Conservation (phyloP, 1,140 invertebrate species). For the Archegozetes longisetosus region DNA sequence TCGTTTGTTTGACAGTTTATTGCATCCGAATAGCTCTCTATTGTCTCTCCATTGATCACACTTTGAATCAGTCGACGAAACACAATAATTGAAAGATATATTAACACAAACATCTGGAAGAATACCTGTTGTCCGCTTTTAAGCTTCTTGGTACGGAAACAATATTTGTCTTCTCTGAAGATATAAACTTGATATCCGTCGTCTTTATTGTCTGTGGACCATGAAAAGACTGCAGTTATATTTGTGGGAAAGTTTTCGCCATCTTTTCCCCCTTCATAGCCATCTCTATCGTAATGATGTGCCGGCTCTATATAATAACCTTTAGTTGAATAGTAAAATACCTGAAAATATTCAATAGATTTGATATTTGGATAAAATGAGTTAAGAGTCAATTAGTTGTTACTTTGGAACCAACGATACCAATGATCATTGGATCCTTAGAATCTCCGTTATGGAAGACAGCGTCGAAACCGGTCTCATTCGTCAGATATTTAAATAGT, state of each 20-base stretch:
- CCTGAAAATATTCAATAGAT: not conserved
- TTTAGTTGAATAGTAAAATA: not conserved
- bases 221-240: not conserved
- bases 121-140: not conserved
- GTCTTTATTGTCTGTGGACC: not conserved
- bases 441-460: not conserved
- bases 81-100: not conserved
- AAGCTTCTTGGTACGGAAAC: not conserved
- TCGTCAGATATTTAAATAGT: not conserved
- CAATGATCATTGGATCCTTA: not conserved
- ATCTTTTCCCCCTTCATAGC: not conserved
- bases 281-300: not conserved
- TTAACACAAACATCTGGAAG: not conserved
- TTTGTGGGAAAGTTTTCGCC: not conserved
- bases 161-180: not conserved
- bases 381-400: not conserved
- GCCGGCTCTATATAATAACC: not conserved
- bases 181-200: not conserved
- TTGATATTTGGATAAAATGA: not conserved
- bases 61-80: not conserved
- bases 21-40: not conserved
- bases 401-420: not conserved
- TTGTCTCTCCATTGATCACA: not conserved
- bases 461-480: not conserved
- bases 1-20: too few relatives aligned